A percentile compares a stretch with the other conserved stretches of the same genome.
These are phyloP conservation scores for Lordiphosa andalusiaca DNA, from an alignment of 2,888 invertebrate species.

Conservation along the genomic window DNA sequence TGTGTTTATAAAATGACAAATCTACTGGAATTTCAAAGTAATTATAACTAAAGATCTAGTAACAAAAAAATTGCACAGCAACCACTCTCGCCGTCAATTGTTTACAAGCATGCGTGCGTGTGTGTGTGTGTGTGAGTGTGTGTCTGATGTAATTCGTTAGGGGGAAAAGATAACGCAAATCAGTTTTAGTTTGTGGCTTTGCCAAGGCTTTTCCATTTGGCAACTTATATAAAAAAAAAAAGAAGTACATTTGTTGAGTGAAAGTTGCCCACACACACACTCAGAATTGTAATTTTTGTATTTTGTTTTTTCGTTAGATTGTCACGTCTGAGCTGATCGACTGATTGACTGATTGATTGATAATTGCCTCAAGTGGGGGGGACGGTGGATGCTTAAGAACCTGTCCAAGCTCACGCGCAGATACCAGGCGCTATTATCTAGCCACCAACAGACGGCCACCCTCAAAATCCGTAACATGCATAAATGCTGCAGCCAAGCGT, in stretches of 20 bases:
- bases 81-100: too few species aligned
- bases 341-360: background rate
- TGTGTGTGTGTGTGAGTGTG: slow-evolving; percentile 1
- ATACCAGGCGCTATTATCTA: slow-evolving; percentile 12
- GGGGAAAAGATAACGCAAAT: slow-evolving; percentile 34
- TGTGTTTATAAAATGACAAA: too few species aligned
- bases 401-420: slow-evolving; percentile 8
- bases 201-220: slow-evolving; percentile 2
- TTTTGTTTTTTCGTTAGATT: background rate
- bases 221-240: slow-evolving; percentile 2
- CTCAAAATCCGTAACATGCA: slow-evolving; percentile 32
- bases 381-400: slow-evolving; percentile 1
- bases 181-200: slow-evolving; percentile 18
- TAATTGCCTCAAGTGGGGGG: slow-evolving; percentile 8
- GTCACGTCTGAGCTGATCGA: slow-evolving; percentile 5
- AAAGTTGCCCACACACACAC: slow-evolving; percentile 9
- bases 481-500: slow-evolving; percentile 38
- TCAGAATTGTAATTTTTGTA: too few species aligned
- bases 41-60: too few species aligned
- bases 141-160: slow-evolving; percentile 57
- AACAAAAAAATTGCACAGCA: too few species aligned
- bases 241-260: slow-evolving; percentile 1
- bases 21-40: too few species aligned
- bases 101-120: background rate
- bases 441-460: background rate